A percentile compares a stretch with the other conserved stretches of the same genome.
phyloP scores from a whole-genome alignment of 1,140 invertebrate genomes.

The Panagrolaimus sp. region DNA sequence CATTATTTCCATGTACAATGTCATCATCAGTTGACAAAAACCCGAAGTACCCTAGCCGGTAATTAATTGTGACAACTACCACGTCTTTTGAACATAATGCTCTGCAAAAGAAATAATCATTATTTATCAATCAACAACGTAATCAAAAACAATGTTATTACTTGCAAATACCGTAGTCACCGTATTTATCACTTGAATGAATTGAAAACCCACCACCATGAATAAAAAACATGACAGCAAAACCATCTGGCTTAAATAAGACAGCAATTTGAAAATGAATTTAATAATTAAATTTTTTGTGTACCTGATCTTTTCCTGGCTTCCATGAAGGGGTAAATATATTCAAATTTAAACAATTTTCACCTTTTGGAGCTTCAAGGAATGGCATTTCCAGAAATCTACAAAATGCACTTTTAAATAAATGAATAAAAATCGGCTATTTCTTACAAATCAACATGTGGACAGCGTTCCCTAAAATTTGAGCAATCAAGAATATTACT shows the following conservation, averaged over 20 bases:
- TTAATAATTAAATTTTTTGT: neutral
- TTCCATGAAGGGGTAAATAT: slow-evolving; percentile 6
- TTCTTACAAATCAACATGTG: neutral
- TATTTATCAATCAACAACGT: too few relatives aligned
- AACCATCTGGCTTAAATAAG: slow-evolving; percentile 6
- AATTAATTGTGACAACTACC: slow-evolving; percentile 20
- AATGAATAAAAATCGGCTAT: too few relatives aligned
- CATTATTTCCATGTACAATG: slow-evolving; percentile 85
- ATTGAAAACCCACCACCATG: slow-evolving; percentile 18
- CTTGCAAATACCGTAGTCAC: slow-evolving; percentile 17
- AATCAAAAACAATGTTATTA: too few relatives aligned
- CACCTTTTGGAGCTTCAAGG: slow-evolving; percentile 9
- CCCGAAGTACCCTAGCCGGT: slow-evolving; percentile 20
- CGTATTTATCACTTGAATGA: slow-evolving; percentile 11
- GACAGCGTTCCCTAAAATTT: neutral
- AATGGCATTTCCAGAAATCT: slow-evolving; percentile 7
- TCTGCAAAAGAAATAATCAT: slow-evolving; percentile 19
- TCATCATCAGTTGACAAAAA: slow-evolving; percentile 59
- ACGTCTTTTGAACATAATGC: slow-evolving; percentile 21
- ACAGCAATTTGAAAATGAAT: neutral
- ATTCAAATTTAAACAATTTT: slow-evolving; percentile 14
- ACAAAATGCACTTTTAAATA: too few relatives aligned
- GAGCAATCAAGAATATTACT: slow-evolving; percentile 1
- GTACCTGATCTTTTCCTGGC: neutral
- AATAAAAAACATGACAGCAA: slow-evolving; percentile 18